Evolutionary conservation across 2,797 vertebrate genomes (phyloP).

Genomic region (Nasua narica): DNA sequence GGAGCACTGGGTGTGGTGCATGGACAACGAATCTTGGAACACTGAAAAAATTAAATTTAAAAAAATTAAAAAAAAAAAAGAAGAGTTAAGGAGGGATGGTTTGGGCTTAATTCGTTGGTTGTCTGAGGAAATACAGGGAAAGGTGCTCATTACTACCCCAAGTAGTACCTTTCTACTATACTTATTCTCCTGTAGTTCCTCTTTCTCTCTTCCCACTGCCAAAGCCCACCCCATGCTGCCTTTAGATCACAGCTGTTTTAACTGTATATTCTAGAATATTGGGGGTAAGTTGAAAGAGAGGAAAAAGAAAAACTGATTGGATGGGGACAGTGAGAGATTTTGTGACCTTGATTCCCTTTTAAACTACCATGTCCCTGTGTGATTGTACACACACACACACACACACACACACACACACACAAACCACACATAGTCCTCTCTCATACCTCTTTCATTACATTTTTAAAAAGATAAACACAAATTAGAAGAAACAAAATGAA

Average conservation of each 20-base stretch:
- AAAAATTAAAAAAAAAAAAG: background rate
- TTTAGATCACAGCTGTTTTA: background rate
- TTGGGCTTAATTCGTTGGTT: background rate
- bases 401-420: background rate
- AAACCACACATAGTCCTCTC: background rate
- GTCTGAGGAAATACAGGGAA: background rate
- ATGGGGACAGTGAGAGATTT: background rate
- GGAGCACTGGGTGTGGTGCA: too few species aligned
- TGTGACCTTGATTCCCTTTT: background rate
- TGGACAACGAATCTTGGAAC: too few species aligned
- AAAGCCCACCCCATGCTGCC: background rate
- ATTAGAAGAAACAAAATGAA: background rate
- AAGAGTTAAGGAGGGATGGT: background rate
- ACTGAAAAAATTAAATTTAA: too few species aligned
- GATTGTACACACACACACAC: background rate
- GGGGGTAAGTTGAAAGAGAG: background rate
- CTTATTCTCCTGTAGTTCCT: background rate
- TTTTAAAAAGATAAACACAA: background rate
- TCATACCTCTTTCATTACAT: background rate
- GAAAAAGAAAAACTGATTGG: background rate
- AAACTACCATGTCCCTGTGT: background rate
- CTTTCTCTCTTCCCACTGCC: background rate
- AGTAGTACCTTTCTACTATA: background rate
- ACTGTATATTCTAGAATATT: constrained; percentile 4
- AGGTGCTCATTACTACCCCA: background rate